Evolutionary conservation across 2,113 vertebrate species (phyloP), one percentile per base, ranked within the genome.

Genomic region (Sinocyclocheilus maitianheensis): DNA sequence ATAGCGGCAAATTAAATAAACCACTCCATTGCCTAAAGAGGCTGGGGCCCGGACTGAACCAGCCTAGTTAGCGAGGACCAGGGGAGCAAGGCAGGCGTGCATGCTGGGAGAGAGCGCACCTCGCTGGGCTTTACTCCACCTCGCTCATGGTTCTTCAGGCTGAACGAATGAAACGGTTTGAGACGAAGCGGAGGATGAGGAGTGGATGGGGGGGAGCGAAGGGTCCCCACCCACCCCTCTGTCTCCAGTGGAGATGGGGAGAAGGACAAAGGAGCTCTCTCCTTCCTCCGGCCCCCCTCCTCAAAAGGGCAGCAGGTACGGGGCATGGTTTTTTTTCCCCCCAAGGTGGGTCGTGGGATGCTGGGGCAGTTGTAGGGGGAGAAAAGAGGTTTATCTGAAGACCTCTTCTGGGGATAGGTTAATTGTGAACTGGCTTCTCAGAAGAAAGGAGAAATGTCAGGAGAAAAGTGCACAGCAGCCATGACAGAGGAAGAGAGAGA

Each of bases 1-100:
- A 97, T 97, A 94, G 94, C 94, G 96, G 95, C 97, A 97, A 99
- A 98, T 99, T 97, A 98, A 99, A 98, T 99, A 97, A 98, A 97
- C 96, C 96, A 94, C 96, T 94, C 95, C 94, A 95, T 94, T 92
- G 96, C 95, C 95, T 92, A 92, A 92, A 96, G 94, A 95, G 95
- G 94, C 95, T 94, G 88, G 89, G 94, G 93, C 94, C 63, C 77
- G 93, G 94, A 91, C 93, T 92, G 93, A 94, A 92, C 91, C 93
- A 89, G 90, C 30, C 92, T 94, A 91, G 93, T 92, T 92, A 88
- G 92, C 93, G 90, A 91, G 92, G 80, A 92, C 92, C 93, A 93
- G 93, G 94, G 92, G 90, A 43, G 91, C 83, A 91, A 90, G 93
- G 94, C 94, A 46, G 69, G 71, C 26, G 24, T 24, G 65, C 75